Conservation (phyloP, 2,888 invertebrate species). For the Lasiommata megera region DNA sequence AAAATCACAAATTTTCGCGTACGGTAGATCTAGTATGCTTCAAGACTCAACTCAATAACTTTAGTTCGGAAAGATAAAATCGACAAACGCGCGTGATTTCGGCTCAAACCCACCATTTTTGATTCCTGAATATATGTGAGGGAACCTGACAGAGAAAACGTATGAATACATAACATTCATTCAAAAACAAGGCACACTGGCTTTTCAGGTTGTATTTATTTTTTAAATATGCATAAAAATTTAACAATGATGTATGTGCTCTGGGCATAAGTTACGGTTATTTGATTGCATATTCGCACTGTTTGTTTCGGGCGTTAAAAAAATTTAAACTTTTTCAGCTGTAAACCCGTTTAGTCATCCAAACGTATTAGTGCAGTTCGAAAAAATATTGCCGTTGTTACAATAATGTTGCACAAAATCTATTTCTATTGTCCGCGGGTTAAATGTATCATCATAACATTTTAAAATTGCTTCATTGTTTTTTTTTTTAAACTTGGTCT, state of each 20-base stretch:
- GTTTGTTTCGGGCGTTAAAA: not conserved
- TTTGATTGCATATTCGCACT: not conserved
- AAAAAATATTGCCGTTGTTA: not conserved
- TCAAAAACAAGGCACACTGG: not conserved
- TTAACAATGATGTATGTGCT: not conserved
- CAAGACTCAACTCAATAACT: no score
- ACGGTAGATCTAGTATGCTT: no score
- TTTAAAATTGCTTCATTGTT: no score
- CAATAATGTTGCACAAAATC: not conserved
- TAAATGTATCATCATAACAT: no score
- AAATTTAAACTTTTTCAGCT: constrained; percentile 2
- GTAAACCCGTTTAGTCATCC: constrained; percentile 9
- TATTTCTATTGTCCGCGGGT: not conserved
- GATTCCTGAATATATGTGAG: not conserved
- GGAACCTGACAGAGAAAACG: not conserved
- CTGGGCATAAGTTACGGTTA: constrained; percentile 6
- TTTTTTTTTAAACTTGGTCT: no score
- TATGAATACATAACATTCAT: not conserved
- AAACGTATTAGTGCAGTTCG: not conserved
- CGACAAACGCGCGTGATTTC: no score
- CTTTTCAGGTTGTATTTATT: not conserved
- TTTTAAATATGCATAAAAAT: not conserved
- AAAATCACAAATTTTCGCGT: no score
- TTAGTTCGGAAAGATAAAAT: no score
- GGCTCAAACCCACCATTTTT: no score